Evolutionary conservation across 2,888 invertebrate species (phyloP).

Genomic region (Saturnia pavonia): DNA sequence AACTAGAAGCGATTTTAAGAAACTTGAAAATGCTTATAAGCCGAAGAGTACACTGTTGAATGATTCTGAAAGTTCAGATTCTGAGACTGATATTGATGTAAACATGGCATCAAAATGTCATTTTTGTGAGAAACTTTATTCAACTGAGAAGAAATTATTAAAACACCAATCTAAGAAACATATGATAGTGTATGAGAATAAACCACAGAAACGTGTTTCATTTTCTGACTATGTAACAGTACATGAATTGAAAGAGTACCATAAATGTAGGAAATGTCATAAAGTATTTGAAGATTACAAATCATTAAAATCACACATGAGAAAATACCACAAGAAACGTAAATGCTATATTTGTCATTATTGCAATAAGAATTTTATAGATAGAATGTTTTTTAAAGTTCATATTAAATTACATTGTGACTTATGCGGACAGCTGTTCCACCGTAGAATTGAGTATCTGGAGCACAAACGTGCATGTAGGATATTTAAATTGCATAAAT

Average conservation of each 20-base stretch:
- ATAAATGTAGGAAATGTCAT: conserved; percentile 67
- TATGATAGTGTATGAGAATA: conserved; percentile 52
- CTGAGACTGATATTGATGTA: conserved; percentile 25
- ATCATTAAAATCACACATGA: conserved; percentile 56
- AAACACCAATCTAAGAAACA: conserved; percentile 67
- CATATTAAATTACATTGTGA: conserved; percentile 72
- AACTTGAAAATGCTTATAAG: conserved; percentile 36
- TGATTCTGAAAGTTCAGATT: conserved; percentile 25
- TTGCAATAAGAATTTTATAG: conserved; percentile 63
- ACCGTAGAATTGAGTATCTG: conserved; percentile 43
- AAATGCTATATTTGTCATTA: conserved; percentile 73
- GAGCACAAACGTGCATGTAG: conserved; percentile 59
- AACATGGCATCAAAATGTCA: conserved; percentile 55
- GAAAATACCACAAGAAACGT: conserved; percentile 60
- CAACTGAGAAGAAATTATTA: conserved; percentile 52
- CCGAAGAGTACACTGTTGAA: conserved; percentile 16
- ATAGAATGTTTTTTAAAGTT: conserved; percentile 68
- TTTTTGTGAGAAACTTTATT: conserved; percentile 62
- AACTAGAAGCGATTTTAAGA: conserved; percentile 46
- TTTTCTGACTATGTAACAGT: conserved; percentile 69
- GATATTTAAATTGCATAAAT: conserved; percentile 51
- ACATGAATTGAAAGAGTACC: conserved; percentile 64
- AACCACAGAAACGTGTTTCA: conserved; percentile 62
- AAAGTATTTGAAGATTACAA: conserved; percentile 61
- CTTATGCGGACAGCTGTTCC: conserved; percentile 49